Percentiles rank a stretch among this genome's conserved stretches.
Evolutionary conservation across 2,888 invertebrate species (phyloP).

Genomic region (Acrobasis consociella): DNA sequence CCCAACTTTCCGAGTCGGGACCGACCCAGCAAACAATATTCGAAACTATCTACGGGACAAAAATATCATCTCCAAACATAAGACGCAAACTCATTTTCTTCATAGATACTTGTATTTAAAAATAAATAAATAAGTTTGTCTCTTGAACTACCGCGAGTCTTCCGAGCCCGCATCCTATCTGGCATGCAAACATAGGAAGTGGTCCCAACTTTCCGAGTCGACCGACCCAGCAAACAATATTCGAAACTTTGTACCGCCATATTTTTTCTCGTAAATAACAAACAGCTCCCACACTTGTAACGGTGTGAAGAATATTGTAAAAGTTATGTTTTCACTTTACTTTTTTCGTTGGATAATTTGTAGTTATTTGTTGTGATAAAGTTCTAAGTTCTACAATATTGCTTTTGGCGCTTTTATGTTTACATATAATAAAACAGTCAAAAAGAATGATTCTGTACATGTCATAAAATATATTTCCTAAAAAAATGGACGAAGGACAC

Average conservation of each 20-base stretch:
- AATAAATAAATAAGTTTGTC: background rate
- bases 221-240: conserved; percentile 8
- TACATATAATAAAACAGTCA: too few relatives aligned
- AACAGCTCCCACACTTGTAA: background rate
- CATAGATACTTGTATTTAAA: too few relatives aligned
- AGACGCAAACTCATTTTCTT: too few relatives aligned
- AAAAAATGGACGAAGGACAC: too few relatives aligned
- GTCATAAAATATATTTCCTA: too few relatives aligned
- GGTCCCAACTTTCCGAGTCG: background rate
- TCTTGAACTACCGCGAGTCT: background rate
- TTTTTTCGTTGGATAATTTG: background rate
- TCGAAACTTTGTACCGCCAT: conserved; percentile 3
- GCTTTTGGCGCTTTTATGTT: too few relatives aligned
- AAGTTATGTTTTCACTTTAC: background rate
- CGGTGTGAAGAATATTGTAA: conserved; percentile 8
- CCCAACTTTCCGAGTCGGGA: background rate
- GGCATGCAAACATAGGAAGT: conserved; percentile 8
- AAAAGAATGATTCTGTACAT: too few relatives aligned
- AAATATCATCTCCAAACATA: too few relatives aligned
- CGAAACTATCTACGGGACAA: background rate
- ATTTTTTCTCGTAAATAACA: conserved; percentile 17
- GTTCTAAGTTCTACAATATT: too few relatives aligned
- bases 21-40: conserved; percentile 5
- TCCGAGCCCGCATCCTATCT: background rate
- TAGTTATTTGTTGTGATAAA: background rate